phyloP scores from a whole-genome alignment of 1,140 invertebrate genomes.

The Habropoda laboriosa region DNA sequence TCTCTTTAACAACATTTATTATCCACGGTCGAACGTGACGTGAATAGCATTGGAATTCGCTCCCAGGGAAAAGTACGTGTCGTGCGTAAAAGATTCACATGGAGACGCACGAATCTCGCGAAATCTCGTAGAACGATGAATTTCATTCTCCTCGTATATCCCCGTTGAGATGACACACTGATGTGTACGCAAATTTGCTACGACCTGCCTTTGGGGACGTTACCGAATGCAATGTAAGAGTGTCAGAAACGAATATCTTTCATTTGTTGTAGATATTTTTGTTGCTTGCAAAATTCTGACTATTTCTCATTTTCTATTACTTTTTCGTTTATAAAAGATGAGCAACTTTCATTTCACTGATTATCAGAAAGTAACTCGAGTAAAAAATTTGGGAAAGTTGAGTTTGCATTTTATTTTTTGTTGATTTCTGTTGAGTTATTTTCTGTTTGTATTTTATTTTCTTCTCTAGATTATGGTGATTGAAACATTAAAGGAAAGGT shows the following conservation, averaged over 20 bases:
- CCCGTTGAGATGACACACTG: not conserved
- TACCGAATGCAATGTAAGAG: not conserved
- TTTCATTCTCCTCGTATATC: constrained; percentile 3
- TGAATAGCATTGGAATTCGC: not conserved
- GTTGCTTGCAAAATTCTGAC: no score
- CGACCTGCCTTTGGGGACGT: not conserved
- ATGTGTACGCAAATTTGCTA: constrained; percentile 36
- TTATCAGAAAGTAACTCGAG: no score
- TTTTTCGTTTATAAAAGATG: no score
- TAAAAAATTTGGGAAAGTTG: no score
- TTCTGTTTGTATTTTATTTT: no score
- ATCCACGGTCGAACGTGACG: constrained; percentile 18
- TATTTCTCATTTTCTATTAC: no score
- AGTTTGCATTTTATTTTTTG: no score
- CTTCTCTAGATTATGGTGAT: no score
- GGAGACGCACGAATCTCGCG: not conserved
- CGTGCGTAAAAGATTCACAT: not conserved
- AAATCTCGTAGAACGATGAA: constrained; percentile 14
- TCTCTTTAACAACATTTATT: constrained; percentile 34
- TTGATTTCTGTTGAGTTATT: no score
- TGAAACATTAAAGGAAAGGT: no score
- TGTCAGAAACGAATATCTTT: not conserved
- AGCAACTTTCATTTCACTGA: no score
- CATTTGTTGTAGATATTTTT: not conserved
- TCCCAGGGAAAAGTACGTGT: constrained; percentile 7